A percentile compares a stretch with the other conserved stretches of the same genome.
Conservation (phyloP, 2,888 invertebrate genomes). For the Steinernema hermaphroditum region DNA sequence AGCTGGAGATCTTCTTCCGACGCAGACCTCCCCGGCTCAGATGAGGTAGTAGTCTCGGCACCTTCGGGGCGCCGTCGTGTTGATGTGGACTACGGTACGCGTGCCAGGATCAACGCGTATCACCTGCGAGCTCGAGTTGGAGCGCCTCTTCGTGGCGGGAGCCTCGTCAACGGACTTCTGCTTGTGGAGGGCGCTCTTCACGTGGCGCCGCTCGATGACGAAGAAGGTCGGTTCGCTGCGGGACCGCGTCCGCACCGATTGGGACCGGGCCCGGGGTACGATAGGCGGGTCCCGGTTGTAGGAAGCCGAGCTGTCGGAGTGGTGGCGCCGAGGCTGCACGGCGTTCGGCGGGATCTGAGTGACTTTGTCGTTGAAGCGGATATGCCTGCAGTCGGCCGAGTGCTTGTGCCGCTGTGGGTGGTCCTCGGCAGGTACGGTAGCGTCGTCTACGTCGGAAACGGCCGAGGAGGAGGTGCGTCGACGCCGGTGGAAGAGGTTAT, state of each 20-base stretch:
- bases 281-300: neutral
- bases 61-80: neutral
- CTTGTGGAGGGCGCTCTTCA: slow-evolving; percentile 29
- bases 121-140: slow-evolving; percentile 25
- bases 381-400: slow-evolving; percentile 18
- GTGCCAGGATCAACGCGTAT: slow-evolving; percentile 10
- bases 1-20: too few relatives aligned
- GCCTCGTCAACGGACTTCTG: slow-evolving; percentile 14
- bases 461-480: slow-evolving; percentile 6
- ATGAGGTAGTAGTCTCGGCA: slow-evolving; percentile 26
- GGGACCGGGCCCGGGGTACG: neutral
- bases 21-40: too few relatives aligned
- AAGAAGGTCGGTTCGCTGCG: slow-evolving; percentile 26
- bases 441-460: neutral
- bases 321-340: neutral
- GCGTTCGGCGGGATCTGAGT: slow-evolving; percentile 13
- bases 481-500: slow-evolving; percentile 20
- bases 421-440: neutral
- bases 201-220: slow-evolving; percentile 20
- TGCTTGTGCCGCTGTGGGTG: neutral
- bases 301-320: slow-evolving; percentile 13
- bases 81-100: slow-evolving; percentile 18
- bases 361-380: slow-evolving; percentile 27
- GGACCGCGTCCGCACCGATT: slow-evolving; percentile 7
- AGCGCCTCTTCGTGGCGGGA: slow-evolving; percentile 4